These are phyloP conservation scores for Chionoecetes opilio DNA, from an alignment of 1,140 invertebrate genomes.

Conservation along the genomic window DNA sequence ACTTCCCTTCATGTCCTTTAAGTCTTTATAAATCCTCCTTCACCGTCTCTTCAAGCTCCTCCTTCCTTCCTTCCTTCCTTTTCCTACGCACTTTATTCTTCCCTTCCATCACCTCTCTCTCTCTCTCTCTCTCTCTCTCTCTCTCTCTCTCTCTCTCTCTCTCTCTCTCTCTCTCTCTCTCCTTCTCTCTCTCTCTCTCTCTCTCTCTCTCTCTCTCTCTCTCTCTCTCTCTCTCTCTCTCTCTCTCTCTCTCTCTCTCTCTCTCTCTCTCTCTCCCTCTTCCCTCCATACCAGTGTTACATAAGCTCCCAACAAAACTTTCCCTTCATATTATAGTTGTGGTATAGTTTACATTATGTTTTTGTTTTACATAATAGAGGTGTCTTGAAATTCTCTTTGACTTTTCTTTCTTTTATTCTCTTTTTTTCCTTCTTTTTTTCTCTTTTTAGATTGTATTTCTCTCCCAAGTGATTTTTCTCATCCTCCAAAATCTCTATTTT, in stretches of 20 bases:
- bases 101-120: background rate
- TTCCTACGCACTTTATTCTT: background rate
- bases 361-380: too few relatives aligned
- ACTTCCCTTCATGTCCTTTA: background rate
- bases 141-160: background rate
- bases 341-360: too few relatives aligned
- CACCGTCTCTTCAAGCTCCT: background rate
- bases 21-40: slow-evolving; percentile 29
- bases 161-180: background rate
- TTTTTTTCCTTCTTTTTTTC: too few relatives aligned
- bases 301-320: background rate
- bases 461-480: too few relatives aligned
- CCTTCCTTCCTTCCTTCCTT: background rate
- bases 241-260: background rate
- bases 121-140: background rate
- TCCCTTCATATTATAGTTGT: background rate
- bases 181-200: background rate
- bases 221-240: background rate
- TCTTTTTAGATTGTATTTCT: too few relatives aligned
- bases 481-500: background rate
- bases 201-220: background rate
- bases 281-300: background rate
- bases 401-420: too few relatives aligned
- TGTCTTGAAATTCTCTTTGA: too few relatives aligned
- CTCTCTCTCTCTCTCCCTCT: background rate